These are phyloP conservation scores for Heliconius melpomene DNA, from an alignment of 1,140 invertebrate genomes.

Conservation along the genomic window DNA sequence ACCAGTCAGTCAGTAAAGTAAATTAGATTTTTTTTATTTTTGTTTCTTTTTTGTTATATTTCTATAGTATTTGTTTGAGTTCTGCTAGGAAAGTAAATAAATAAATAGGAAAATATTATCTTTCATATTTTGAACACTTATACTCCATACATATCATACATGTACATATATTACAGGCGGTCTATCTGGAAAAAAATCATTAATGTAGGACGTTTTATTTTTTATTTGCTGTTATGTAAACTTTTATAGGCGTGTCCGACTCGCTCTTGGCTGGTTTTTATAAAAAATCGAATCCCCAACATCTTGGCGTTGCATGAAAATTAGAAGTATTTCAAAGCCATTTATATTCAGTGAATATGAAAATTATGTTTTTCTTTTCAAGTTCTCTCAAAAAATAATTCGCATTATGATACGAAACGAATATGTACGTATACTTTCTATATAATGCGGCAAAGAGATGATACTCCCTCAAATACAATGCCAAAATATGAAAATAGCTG, in stretches of 20 bases:
- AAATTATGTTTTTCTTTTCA: neutral
- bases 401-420: constrained; percentile 4
- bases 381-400: neutral
- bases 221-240: too few relatives aligned
- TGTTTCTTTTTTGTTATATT: neutral
- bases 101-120: too few relatives aligned
- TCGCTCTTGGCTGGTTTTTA: too few relatives aligned
- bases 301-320: neutral
- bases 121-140: too few relatives aligned
- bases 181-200: too few relatives aligned
- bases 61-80: neutral
- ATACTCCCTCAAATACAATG: constrained; percentile 13
- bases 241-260: too few relatives aligned
- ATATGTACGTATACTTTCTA: constrained; percentile 2
- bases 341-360: neutral
- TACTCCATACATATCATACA: too few relatives aligned
- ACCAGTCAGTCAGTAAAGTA: neutral
- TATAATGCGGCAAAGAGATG: constrained; percentile 18
- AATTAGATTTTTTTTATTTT: neutral
- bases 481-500: constrained; percentile 24
- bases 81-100: neutral
- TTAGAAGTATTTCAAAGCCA: too few relatives aligned
- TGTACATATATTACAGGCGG: too few relatives aligned
- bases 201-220: too few relatives aligned
- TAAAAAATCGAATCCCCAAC: too few relatives aligned